Conservation (phyloP, 2,113 vertebrate species). For the Myrmophylax atrothorax region DNA sequence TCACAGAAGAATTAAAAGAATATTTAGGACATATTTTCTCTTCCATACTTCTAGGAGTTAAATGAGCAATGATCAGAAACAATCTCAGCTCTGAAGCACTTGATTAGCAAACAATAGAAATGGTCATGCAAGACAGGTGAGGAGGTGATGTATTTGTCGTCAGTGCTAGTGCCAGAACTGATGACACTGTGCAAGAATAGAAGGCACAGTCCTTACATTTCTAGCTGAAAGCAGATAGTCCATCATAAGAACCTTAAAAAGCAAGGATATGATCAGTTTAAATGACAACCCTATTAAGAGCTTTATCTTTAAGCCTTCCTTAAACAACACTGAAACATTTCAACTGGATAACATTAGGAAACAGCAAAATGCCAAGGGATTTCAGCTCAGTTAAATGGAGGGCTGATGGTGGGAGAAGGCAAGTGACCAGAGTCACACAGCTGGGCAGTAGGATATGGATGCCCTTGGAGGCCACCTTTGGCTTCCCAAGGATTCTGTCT, state of each 20-base stretch:
- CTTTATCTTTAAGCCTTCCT: background rate
- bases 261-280: background rate
- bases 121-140: background rate
- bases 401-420: background rate
- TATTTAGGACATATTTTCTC: background rate
- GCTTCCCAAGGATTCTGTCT: background rate
- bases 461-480: background rate
- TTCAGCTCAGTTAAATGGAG: background rate
- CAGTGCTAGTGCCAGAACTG: background rate
- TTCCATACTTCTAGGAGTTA: background rate
- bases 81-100: background rate
- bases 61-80: background rate
- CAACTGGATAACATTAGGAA: background rate
- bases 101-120: background rate
- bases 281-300: background rate
- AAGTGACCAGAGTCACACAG: background rate
- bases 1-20: background rate
- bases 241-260: background rate
- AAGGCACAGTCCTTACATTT: background rate
- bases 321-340: background rate
- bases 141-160: background rate
- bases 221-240: background rate
- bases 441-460: fast-evolving
- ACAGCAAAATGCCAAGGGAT: background rate
- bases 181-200: background rate